phyloP scores from a whole-genome alignment of 2,113 vertebrate species.

The Myrmecobius fasciatus region DNA sequence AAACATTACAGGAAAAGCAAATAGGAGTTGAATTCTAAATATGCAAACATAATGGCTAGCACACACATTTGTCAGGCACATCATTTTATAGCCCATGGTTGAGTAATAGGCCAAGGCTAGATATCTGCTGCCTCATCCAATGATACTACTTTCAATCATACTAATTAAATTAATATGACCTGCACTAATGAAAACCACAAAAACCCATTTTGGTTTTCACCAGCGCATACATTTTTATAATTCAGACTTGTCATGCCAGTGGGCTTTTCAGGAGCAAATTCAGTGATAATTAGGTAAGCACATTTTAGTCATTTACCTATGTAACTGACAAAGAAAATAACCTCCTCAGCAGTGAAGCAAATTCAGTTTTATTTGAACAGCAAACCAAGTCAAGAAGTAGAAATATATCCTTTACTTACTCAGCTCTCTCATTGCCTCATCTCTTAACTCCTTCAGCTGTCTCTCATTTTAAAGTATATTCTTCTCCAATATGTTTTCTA shows the following conservation, averaged over 20 bases:
- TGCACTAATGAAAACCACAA: slow-evolving; percentile 81
- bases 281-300: slow-evolving; percentile 60
- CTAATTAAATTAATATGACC: slow-evolving; percentile 85
- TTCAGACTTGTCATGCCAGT: slow-evolving; percentile 72
- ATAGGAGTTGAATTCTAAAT: slow-evolving; percentile 17
- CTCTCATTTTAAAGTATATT: slow-evolving; percentile 81
- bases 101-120: slow-evolving; percentile 48
- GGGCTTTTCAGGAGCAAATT: slow-evolving; percentile 66
- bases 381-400: slow-evolving; percentile 74
- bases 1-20: slow-evolving; percentile 3
- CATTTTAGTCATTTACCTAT: slow-evolving; percentile 75
- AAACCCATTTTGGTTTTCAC: slow-evolving; percentile 78
- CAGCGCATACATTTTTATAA: slow-evolving; percentile 78
- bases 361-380: slow-evolving; percentile 71
- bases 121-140: slow-evolving; percentile 65
- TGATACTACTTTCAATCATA: slow-evolving; percentile 78
- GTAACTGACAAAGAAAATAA: slow-evolving; percentile 83
- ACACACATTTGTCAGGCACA: slow-evolving; percentile 55
- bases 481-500: slow-evolving; percentile 80
- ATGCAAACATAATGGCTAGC: slow-evolving; percentile 34
- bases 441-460: slow-evolving; percentile 29
- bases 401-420: slow-evolving; percentile 60
- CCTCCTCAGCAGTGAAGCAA: slow-evolving; percentile 72
- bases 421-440: slow-evolving; percentile 54
- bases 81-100: slow-evolving; percentile 68